phyloP scores from a whole-genome alignment of 2,888 invertebrate species.

The Schizaphis graminum region DNA sequence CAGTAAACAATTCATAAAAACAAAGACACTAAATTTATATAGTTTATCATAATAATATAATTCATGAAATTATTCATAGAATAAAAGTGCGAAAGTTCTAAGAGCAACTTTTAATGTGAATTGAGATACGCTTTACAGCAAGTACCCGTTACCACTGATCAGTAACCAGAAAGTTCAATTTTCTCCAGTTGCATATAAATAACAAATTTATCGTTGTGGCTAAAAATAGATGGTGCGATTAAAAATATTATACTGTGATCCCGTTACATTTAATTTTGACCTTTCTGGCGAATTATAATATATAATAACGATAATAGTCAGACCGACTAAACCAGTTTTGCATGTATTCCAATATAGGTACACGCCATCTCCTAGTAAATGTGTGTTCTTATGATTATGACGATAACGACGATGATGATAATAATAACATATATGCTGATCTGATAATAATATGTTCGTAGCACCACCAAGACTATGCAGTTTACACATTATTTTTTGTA shows the following conservation, averaged over 20 bases:
- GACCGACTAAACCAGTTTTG: constrained; percentile 59
- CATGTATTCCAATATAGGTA: constrained; percentile 17
- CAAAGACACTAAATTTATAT: neutral
- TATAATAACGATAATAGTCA: constrained; percentile 27
- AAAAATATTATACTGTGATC: constrained; percentile 41
- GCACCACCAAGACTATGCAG: neutral
- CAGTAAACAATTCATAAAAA: neutral
- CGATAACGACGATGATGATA: neutral
- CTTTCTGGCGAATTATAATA: constrained; percentile 47
- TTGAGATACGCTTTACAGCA: neutral
- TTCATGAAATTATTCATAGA: constrained; percentile 1
- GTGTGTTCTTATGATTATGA: neutral
- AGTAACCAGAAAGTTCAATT: neutral
- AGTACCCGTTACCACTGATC: neutral
- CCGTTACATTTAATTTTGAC: constrained; percentile 65
- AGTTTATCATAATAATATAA: neutral
- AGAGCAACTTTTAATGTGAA: constrained; percentile 6
- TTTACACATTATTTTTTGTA: neutral
- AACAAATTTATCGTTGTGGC: neutral
- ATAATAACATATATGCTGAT: neutral
- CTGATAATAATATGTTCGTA: neutral
- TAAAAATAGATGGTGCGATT: constrained; percentile 55
- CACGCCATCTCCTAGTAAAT: constrained; percentile 4
- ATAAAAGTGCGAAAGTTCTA: neutral
- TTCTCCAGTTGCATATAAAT: constrained; percentile 10